Conservation (phyloP, 2,113 vertebrate genomes). For the Bubo scandiacus region DNA sequence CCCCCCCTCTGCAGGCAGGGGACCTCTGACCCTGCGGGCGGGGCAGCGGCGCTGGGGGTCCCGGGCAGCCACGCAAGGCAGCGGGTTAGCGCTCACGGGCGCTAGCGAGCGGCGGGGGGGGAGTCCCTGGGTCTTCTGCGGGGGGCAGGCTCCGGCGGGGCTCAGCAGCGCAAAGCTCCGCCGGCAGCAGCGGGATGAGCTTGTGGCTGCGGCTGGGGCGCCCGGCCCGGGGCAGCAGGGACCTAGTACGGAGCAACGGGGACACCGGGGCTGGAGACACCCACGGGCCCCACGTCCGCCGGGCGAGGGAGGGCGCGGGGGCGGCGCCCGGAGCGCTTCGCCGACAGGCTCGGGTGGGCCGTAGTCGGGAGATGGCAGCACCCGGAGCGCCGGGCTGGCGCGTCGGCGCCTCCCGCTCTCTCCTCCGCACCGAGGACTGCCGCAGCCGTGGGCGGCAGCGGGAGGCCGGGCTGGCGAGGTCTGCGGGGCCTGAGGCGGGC, state of each 20-base stretch:
- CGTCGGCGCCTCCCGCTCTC: too few species aligned
- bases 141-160: background rate
- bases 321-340: rapidly evolving
- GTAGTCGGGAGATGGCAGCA: background rate
- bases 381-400: background rate
- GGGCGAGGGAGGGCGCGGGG: too few species aligned
- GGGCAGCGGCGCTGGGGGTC: background rate
- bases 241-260: rapidly evolving
- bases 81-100: too few species aligned
- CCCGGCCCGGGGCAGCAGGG: background rate
- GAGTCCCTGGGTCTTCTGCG: background rate
- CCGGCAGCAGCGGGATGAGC: rapidly evolving
- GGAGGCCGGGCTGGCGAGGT: background rate
- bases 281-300: background rate
- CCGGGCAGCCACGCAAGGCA: background rate
- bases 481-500: background rate
- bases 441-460: background rate
- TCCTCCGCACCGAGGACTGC: background rate
- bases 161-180: background rate
- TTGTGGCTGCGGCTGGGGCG: background rate
- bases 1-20: too few species aligned
- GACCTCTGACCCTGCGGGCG: too few species aligned
- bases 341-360: rapidly evolving
- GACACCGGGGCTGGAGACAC: rapidly evolving
- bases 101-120: rapidly evolving